phyloP scores from a whole-genome alignment of 2,888 invertebrate species.

The Noctua fimbriata region DNA sequence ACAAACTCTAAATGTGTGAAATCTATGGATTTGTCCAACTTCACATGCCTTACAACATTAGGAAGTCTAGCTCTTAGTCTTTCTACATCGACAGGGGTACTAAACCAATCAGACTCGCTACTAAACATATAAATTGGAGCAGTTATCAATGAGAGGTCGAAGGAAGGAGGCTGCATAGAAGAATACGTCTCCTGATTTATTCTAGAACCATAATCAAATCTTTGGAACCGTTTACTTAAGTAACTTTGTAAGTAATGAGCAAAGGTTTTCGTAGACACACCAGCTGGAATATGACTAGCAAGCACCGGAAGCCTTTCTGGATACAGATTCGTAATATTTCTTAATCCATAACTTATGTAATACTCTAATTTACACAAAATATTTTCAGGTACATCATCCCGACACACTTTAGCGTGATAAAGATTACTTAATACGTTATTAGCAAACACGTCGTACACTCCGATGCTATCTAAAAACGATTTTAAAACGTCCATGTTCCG shows the following conservation, averaged over 20 bases:
- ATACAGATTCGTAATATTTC: constrained; percentile 76
- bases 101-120: constrained; percentile 84
- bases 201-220: constrained; percentile 78
- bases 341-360: constrained; percentile 78
- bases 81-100: constrained; percentile 76
- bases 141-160: constrained; percentile 77
- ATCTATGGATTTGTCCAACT: constrained; percentile 77
- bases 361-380: constrained; percentile 80
- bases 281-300: constrained; percentile 83
- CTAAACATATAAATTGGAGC: constrained; percentile 78
- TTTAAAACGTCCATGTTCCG: constrained; percentile 70
- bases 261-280: constrained; percentile 80
- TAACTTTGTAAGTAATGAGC: constrained; percentile 83
- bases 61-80: constrained; percentile 74
- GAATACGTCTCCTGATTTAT: constrained; percentile 76
- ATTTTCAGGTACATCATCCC: constrained; percentile 69
- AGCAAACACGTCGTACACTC: constrained; percentile 80
- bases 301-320: constrained; percentile 77
- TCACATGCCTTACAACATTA: constrained; percentile 73
- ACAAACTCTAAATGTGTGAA: constrained; percentile 85
- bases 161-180: constrained; percentile 76
- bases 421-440: constrained; percentile 72
- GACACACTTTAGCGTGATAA: constrained; percentile 79
- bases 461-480: constrained; percentile 70
- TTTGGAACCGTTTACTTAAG: constrained; percentile 78